A percentile compares a stretch with the other conserved stretches of the same genome.
Conservation (phyloP, 2,888 invertebrate genomes). For the Fabriciana adippe region DNA sequence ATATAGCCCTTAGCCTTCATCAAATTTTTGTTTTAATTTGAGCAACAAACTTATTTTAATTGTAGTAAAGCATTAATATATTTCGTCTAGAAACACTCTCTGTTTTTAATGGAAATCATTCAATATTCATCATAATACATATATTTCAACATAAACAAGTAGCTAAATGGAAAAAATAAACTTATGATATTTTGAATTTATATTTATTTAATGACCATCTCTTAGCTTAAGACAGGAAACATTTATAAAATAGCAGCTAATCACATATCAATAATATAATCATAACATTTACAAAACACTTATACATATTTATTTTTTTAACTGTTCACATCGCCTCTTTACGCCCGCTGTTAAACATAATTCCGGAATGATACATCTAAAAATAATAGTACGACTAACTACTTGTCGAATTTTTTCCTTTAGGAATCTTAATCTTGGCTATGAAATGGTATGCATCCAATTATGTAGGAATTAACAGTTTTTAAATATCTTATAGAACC, state of each 20-base stretch:
- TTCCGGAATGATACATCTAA: background rate
- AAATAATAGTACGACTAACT: background rate
- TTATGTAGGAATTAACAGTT: too few relatives aligned
- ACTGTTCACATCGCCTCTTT: slow-evolving; percentile 53
- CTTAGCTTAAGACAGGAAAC: slow-evolving; percentile 77
- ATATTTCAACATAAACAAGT: slow-evolving; percentile 1
- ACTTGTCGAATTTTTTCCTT: background rate
- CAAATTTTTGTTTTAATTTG: too few relatives aligned
- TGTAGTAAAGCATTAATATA: too few relatives aligned
- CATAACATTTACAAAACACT: slow-evolving; percentile 73
- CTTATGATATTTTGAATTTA: slow-evolving; percentile 53
- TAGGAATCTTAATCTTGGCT: background rate
- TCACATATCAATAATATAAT: slow-evolving; percentile 67
- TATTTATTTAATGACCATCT: slow-evolving; percentile 75
- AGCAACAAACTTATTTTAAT: too few relatives aligned
- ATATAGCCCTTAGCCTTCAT: too few relatives aligned
- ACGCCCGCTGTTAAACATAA: background rate
- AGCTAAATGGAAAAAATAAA: slow-evolving; percentile 18
- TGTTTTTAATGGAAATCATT: background rate
- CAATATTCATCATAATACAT: too few relatives aligned
- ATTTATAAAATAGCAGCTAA: slow-evolving; percentile 78
- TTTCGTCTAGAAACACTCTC: background rate
- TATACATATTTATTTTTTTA: slow-evolving; percentile 50
- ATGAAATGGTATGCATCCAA: background rate
- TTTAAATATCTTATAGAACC: too few relatives aligned